Evolutionary conservation across 2,888 invertebrate genomes (phyloP).

Genomic region (Petrolisthes manimaculis): DNA sequence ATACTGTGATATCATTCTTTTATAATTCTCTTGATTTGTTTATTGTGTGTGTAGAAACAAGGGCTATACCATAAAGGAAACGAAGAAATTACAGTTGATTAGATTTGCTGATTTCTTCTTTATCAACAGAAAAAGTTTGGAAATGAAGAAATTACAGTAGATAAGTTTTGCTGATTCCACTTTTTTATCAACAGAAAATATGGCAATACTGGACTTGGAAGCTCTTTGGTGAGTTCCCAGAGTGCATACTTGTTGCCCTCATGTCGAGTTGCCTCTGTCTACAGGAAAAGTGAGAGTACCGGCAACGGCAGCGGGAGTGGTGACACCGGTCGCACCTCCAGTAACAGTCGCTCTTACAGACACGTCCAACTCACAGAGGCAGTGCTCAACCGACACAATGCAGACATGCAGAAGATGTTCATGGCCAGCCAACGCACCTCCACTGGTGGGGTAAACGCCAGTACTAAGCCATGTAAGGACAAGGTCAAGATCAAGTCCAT

Average conservation of each 20-base stretch:
- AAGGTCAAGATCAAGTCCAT: slow-evolving; percentile 46
- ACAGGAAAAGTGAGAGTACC: slow-evolving; percentile 60
- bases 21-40: too few relatives aligned
- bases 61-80: too few relatives aligned
- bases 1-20: too few relatives aligned
- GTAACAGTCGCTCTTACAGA: slow-evolving; percentile 33
- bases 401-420: slow-evolving; percentile 65
- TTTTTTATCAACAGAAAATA: background rate
- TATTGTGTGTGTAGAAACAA: too few relatives aligned
- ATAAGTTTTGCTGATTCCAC: too few relatives aligned
- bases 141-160: too few relatives aligned
- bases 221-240: background rate
- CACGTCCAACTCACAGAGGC: slow-evolving; percentile 62
- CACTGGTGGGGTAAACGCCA: background rate
- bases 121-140: too few relatives aligned
- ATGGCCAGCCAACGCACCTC: slow-evolving; percentile 53
- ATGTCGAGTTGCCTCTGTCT: background rate
- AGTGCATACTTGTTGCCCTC: background rate
- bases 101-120: too few relatives aligned
- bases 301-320: slow-evolving; percentile 57
- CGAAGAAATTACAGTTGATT: too few relatives aligned
- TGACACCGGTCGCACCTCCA: slow-evolving; percentile 43
- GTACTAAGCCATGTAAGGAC: slow-evolving; percentile 33
- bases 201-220: background rate
- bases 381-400: slow-evolving; percentile 55